Conservation (phyloP, 2,888 invertebrate species). For the Serripes groenlandicus region DNA sequence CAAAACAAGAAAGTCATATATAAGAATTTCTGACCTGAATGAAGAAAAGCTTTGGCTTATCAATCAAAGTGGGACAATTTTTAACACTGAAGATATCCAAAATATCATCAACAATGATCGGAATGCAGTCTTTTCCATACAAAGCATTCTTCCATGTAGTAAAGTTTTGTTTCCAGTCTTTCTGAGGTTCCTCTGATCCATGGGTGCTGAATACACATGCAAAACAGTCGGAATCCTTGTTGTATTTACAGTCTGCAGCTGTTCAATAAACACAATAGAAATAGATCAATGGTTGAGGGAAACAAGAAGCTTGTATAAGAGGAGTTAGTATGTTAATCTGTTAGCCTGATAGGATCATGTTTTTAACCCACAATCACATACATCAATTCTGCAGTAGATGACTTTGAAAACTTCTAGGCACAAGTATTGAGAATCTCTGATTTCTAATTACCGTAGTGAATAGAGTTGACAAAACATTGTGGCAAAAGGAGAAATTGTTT, state of each 20-base stretch:
- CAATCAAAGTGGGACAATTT: not conserved
- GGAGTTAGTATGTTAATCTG: too few relatives aligned
- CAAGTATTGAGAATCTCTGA: too few relatives aligned
- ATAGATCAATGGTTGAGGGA: not conserved
- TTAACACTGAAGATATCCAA: conserved; percentile 18
- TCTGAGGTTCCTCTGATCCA: not conserved
- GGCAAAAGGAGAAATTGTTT: not conserved
- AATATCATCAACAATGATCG: conserved; percentile 10
- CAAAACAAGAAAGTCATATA: too few relatives aligned
- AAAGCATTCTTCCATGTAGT: conserved; percentile 13
- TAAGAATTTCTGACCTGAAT: conserved; percentile 25
- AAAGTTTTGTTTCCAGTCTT: not conserved
- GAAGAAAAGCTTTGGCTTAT: conserved; percentile 37
- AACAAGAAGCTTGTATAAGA: not conserved
- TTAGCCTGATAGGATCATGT: too few relatives aligned
- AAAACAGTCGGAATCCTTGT: conserved; percentile 20
- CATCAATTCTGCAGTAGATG: not conserved
- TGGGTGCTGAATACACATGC: conserved; percentile 29
- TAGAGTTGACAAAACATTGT: not conserved
- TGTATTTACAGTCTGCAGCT: conserved; percentile 18
- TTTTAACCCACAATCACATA: not conserved
- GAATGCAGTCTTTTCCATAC: not conserved
- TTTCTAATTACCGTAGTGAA: too few relatives aligned
- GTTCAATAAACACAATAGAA: not conserved
- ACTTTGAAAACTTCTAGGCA: too few relatives aligned